These are phyloP conservation scores for Notiomystis cincta DNA, from an alignment of 2,113 vertebrate species.

Conservation along the genomic window DNA sequence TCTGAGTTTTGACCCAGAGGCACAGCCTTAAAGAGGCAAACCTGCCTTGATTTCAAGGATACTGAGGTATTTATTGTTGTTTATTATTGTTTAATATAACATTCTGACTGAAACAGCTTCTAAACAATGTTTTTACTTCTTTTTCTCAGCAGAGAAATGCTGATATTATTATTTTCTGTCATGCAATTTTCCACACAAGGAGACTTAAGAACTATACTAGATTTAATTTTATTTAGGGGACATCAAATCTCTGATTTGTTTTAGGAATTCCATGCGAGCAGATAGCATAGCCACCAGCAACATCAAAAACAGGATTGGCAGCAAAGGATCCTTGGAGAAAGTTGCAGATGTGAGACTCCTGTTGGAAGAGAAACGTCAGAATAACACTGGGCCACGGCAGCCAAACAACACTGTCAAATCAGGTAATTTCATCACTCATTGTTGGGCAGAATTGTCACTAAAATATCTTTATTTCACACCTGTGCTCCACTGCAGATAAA, in stretches of 20 bases:
- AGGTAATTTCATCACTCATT: conserved; percentile 63
- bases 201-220: not conserved
- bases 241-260: not conserved
- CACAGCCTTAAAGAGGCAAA: not conserved
- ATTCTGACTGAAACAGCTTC: not conserved
- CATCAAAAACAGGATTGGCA: conserved; percentile 86
- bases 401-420: conserved; percentile 75
- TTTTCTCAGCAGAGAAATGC: not conserved
- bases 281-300: conserved; percentile 77
- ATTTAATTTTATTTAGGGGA: not conserved
- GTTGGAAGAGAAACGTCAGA: conserved; percentile 91
- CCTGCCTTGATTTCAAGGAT: not conserved
- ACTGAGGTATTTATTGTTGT: not conserved
- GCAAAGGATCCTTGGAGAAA: conserved; percentile 78
- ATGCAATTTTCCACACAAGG: not conserved
- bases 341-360: conserved; percentile 89
- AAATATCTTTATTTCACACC: not conserved
- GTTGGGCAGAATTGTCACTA: not conserved
- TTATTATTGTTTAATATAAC: not conserved
- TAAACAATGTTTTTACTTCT: not conserved
- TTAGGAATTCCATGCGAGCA: conserved; percentile 81
- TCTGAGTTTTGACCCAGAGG: not conserved
- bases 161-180: not conserved
- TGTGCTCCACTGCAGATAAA: not conserved
- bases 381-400: conserved; percentile 69